Evolutionary conservation across 2,113 vertebrate species (phyloP).

Genomic region (Myiozetetes cayanensis): DNA sequence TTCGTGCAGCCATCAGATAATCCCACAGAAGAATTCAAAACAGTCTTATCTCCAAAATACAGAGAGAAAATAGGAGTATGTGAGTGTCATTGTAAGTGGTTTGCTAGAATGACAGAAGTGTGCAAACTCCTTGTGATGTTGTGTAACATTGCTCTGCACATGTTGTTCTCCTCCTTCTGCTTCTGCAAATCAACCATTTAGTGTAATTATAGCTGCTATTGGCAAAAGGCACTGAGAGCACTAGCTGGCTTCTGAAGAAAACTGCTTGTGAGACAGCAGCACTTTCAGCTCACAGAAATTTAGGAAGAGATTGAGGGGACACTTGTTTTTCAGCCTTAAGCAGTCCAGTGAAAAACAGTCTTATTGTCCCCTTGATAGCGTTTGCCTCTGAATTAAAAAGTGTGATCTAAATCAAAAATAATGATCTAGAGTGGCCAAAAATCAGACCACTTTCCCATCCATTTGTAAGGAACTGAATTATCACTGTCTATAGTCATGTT

Average conservation of each 20-base stretch:
- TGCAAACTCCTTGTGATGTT: conserved; percentile 9
- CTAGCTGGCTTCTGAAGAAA: neutral
- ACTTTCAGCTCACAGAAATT: neutral
- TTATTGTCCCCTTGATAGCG: neutral
- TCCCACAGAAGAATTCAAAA: neutral
- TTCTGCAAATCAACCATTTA: conserved; percentile 31
- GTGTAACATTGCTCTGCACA: conserved; percentile 3
- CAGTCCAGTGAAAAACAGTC: neutral
- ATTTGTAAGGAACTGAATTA: neutral
- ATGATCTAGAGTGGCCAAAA: neutral
- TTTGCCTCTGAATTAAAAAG: neutral
- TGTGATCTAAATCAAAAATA: neutral
- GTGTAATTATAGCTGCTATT: conserved; percentile 32
- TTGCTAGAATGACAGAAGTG: conserved; percentile 14
- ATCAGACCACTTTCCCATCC: neutral
- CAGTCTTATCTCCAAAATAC: neutral
- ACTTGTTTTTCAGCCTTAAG: neutral
- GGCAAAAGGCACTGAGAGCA: conserved; percentile 11
- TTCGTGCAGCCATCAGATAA: neutral
- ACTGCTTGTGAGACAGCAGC: neutral
- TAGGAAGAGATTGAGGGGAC: neutral
- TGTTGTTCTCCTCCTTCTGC: conserved; percentile 36
- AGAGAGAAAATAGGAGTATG: neutral
- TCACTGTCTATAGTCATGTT: neutral
- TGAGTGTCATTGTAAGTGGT: neutral